A percentile compares a stretch with the other conserved stretches of the same genome.
These are phyloP conservation scores for Drosophila ironensis DNA, from an alignment of 1,140 invertebrate genomes.

Conservation along the genomic window DNA sequence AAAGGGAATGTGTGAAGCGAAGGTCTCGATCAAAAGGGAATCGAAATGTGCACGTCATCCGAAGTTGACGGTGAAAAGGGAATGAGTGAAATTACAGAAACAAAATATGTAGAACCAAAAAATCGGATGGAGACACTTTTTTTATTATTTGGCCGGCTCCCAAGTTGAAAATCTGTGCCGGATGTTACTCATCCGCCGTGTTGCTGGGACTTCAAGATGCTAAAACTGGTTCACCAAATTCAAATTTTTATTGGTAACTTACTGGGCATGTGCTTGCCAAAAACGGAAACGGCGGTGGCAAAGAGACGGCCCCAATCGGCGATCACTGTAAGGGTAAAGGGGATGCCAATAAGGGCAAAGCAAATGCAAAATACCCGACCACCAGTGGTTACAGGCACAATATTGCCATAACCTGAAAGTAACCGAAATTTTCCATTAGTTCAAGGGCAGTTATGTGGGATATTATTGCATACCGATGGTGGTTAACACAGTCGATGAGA, in stretches of 20 bases:
- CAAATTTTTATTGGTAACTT: conserved; percentile 10
- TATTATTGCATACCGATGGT: conserved; percentile 87
- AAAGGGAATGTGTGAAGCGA: no score
- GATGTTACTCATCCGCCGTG: not conserved
- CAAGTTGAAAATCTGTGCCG: no score
- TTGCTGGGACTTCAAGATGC: not conserved
- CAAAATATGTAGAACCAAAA: no score
- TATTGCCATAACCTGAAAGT: conserved; percentile 94
- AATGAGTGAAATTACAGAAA: no score
- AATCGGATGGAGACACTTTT: no score
- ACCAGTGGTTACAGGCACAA: conserved; percentile 92
- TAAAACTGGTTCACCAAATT: not conserved
- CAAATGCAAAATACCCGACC: conserved; percentile 95
- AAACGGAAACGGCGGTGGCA: conserved; percentile 89
- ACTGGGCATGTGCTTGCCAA: conserved; percentile 84
- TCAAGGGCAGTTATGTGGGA: not conserved
- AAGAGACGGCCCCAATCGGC: conserved; percentile 95
- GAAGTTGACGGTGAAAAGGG: no score
- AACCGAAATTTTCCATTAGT: not conserved
- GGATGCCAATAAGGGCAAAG: conserved; percentile 96
- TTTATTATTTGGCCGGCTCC: no score
- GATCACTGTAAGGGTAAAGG: conserved; percentile 95
- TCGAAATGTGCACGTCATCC: no score
- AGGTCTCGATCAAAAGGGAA: no score
- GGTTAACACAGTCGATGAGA: conserved; percentile 91